Base-by-base conservation (phyloP, 2,888 invertebrate species). In the Thyatira batis region DNA sequence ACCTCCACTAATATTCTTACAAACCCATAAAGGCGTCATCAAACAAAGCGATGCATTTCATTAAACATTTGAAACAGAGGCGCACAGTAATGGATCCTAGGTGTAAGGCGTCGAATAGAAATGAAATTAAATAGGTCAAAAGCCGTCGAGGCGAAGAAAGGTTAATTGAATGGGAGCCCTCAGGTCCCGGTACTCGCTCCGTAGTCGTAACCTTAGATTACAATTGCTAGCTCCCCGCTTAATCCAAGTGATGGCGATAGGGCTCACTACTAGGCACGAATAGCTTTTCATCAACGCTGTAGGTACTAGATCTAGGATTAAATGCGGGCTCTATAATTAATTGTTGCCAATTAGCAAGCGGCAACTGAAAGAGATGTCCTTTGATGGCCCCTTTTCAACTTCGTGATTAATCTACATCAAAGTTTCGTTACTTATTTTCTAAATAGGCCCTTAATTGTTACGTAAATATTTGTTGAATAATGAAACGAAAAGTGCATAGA, bases 151-250 rank as follows among this genome's bases (percentile, higher is more conserved):
- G 60, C 61, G 70, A 67, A 71, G 70, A 72, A 84, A 82, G 74
- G 82, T 85, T 85, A 85, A 87, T 86, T 80, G 80, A 85, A 85
- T 80, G 75, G 76, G 74, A 69, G 64, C 71, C 65, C 70, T 70
- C 62, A 65, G 66, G 59, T 62, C 60, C 55, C 59, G 49, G 54
- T 53, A 63, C 54, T 58, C 53, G 60, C 56, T 58, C 56, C 52
- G 51, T 55, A 49, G 62, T 62, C 65, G 67, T 71, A 69, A 76
- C 67, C 27, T 52, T 54, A 71, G 71, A 78, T 76, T 78, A 67
- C 65, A 60, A 67, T 68, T 57, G 58, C 54, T 44, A 50, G 54
- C n/a, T 53, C 17, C 49, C 13, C 49, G 49, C 43, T 39, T 39
- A 13, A 39, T 17, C 39, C 56, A 52, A 52, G 57, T 53, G 54